Percentiles rank a stretch among this genome's conserved stretches.
phyloP scores from a whole-genome alignment of 1,140 invertebrate genomes.

The Hermatobates lingyangjiaoensis region DNA sequence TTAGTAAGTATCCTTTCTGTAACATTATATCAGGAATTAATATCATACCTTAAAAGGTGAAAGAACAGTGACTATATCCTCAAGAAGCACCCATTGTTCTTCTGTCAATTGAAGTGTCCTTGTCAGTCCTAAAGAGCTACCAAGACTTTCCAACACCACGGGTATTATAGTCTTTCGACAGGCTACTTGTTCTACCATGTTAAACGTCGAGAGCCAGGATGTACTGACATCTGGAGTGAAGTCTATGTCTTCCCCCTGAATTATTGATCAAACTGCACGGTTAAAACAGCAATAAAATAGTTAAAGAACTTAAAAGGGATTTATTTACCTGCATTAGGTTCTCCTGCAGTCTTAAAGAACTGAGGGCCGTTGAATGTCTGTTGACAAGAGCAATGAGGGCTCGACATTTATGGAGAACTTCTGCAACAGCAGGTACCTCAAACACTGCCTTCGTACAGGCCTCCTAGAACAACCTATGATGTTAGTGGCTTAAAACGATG shows the following conservation, averaged over 20 bases:
- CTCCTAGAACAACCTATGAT: not conserved
- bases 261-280: not conserved
- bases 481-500: not conserved
- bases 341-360: constrained; percentile 26
- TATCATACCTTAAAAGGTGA: constrained; percentile 28
- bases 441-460: constrained; percentile 28
- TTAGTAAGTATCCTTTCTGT: not conserved
- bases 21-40: not conserved
- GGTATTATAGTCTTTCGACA: constrained; percentile 22
- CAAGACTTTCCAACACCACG: constrained; percentile 23
- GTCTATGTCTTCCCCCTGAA: not conserved
- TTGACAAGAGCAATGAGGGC: constrained; percentile 25
- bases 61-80: constrained; percentile 28
- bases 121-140: constrained; percentile 19
- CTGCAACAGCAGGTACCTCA: constrained; percentile 23
- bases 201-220: constrained; percentile 30
- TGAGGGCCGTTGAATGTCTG: constrained; percentile 21
- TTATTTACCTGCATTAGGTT: constrained; percentile 25
- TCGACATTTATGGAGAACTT: constrained; percentile 27
- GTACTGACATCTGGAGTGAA: not conserved
- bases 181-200: constrained; percentile 30
- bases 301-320: constrained; percentile 5
- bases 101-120: constrained; percentile 22
- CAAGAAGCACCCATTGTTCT: constrained; percentile 29
- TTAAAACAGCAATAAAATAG: no score